Percentiles rank a stretch among this genome's conserved stretches.
These are phyloP conservation scores for Agelas oroides DNA, from an alignment of 37 sponge, comb jelly and placozoan species.

Conservation along the genomic window DNA sequence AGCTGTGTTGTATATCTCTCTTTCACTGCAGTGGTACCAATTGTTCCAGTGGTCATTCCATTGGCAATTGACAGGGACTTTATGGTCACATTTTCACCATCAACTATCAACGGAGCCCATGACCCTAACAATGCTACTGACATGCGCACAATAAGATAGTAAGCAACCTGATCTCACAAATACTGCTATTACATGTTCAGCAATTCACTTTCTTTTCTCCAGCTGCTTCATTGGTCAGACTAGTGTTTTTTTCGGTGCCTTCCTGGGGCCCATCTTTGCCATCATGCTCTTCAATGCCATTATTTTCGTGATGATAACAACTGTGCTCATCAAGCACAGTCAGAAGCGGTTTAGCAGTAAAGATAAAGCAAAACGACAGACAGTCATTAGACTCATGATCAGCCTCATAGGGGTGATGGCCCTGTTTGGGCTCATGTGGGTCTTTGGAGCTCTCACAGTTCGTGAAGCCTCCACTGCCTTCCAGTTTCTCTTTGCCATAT, in stretches of 20 bases:
- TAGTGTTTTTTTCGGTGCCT: conserved; percentile 24
- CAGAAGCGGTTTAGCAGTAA: background rate
- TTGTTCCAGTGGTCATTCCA: background rate
- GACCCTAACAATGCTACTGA: too few species aligned
- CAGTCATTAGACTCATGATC: background rate
- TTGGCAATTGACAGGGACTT: background rate
- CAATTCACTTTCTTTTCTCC: too few species aligned
- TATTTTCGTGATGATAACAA: background rate
- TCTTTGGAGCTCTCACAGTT: conserved; percentile 53
- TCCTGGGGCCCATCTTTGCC: conserved; percentile 27
- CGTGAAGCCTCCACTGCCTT: background rate
- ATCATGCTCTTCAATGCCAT: conserved; percentile 13
- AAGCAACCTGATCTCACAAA: too few species aligned
- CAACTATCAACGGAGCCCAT: too few species aligned
- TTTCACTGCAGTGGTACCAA: conserved; percentile 1
- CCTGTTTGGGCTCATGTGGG: conserved; percentile 68
- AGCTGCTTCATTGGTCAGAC: conserved; percentile 14
- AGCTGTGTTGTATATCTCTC: too few species aligned
- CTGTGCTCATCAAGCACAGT: conserved; percentile 18
- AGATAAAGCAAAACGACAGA: background rate
- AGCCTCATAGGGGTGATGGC: conserved; percentile 13
- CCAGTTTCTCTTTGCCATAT: conserved; percentile 30
- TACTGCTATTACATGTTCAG: too few species aligned
- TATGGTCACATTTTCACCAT: too few species aligned
- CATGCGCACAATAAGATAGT: too few species aligned